Base-by-base conservation (phyloP, 1,140 invertebrate species). In the Pemphigus obesinymphae region DNA sequence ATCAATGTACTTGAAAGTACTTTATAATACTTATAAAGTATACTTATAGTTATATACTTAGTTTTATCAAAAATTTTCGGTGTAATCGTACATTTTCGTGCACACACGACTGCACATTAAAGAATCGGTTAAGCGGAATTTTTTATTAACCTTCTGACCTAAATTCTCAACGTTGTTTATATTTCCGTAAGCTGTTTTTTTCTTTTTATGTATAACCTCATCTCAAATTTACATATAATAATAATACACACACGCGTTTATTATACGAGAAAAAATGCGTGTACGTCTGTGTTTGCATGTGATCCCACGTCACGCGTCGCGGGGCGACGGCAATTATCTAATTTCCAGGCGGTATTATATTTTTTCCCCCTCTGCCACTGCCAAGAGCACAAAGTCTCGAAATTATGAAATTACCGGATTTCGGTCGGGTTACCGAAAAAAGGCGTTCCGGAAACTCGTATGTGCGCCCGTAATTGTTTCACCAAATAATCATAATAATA, bases 341-440 rank as follows among this genome's bases (percentile, higher is more conserved):
- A 76, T 58, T 76, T 76, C 31, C 31, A 76, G n/a, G 50, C 10
- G 73, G 73, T 80, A 80, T 80, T 61, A 45, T 58, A 37, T 40
- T 40, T 55, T 76, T 58, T 26, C 20, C 31, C 63, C 63, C 34
- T 7, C 31, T 20, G 31, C 20, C 29, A 7, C n/a, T 0, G n/a
- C 10, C 34, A 6, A 7, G 23, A 37, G 73, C 50, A 61, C 53
- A 61, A 63, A 55, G n/a, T n/a, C n/a, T 61, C 15, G 23, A 61
- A 61, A 61, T 20, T 43, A 43, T 80, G 75, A 80, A 80, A 80
- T 80, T 80, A 61, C 75, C 75, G 75, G 75, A 80, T 80, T 61
- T 80, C 75, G 75, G 75, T 80, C 75, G 75, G 75, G 75, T 80
- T 80, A 80, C 75, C 55, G 75, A 80, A 80, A 80, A 80, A 80